A percentile compares a stretch with the other conserved stretches of the same genome.
phyloP scores from a whole-genome alignment of 2,888 invertebrate species.

The Sacculina carcini region DNA sequence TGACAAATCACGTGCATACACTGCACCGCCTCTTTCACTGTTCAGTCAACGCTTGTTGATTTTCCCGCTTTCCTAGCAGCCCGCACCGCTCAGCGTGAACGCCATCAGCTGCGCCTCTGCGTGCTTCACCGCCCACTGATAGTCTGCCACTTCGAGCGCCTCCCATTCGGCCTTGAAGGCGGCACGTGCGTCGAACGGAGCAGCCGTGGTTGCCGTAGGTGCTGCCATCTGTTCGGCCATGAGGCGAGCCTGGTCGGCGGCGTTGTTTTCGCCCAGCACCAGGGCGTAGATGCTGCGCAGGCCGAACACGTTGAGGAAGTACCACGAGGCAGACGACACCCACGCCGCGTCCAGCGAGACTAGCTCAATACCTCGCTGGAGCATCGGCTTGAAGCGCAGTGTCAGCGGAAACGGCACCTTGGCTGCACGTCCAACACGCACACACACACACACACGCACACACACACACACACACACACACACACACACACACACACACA shows the following conservation, averaged over 20 bases:
- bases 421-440: no score
- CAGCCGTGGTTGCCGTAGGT: slow-evolving; percentile 73
- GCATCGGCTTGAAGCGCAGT: slow-evolving; percentile 92
- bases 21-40: no score
- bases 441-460: no score
- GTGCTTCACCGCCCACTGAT: slow-evolving; percentile 63
- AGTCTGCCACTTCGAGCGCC: slow-evolving; percentile 82
- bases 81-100: no score
- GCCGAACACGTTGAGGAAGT: slow-evolving; percentile 97
- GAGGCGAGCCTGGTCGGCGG: slow-evolving; percentile 77
- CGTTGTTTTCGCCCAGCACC: slow-evolving; percentile 92
- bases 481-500: no score
- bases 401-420: slow-evolving; percentile 97
- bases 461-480: no score
- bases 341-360: slow-evolving; percentile 88
- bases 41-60: no score
- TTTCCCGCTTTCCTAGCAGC: no score
- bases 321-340: slow-evolving; percentile 99
- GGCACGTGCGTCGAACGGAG: slow-evolving; percentile 31
- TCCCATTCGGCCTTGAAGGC: slow-evolving; percentile 99
- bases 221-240: slow-evolving; percentile 98
- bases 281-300: slow-evolving; percentile 86
- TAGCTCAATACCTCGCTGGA: slow-evolving; percentile 90
- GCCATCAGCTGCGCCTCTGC: slow-evolving; percentile 42
- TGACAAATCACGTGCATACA: no score